Evolutionary conservation across 2,888 invertebrate genomes (phyloP).

Genomic region (Patella caerulea): DNA sequence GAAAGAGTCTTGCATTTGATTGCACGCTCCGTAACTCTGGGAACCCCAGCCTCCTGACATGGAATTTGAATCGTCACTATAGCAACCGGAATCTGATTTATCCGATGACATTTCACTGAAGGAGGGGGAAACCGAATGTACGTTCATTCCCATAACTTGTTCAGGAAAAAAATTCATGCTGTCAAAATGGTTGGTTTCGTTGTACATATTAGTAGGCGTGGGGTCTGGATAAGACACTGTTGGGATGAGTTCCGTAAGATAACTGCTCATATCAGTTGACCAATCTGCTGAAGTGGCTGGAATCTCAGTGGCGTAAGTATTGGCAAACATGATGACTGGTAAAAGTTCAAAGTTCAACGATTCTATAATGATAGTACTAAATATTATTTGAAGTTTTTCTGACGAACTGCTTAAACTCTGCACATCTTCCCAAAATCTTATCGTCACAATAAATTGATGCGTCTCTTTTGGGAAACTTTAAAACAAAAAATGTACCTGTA

Average conservation of each 20-base stretch:
- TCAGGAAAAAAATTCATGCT: not conserved
- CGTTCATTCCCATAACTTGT: slow-evolving; percentile 9
- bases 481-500: too few relatives aligned
- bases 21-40: not conserved
- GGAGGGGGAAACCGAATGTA: not conserved
- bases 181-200: not conserved
- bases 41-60: not conserved
- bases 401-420: too few relatives aligned
- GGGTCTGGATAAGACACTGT: not conserved
- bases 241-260: not conserved
- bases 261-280: not conserved
- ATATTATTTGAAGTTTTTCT: too few relatives aligned
- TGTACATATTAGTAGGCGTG: not conserved
- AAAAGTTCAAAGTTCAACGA: too few relatives aligned
- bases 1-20: not conserved
- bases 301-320: too few relatives aligned
- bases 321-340: too few relatives aligned
- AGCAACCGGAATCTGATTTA: slow-evolving; percentile 7
- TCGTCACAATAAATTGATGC: too few relatives aligned
- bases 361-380: too few relatives aligned
- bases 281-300: not conserved
- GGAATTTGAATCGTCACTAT: slow-evolving; percentile 4
- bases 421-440: too few relatives aligned
- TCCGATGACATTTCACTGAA: slow-evolving; percentile 3
- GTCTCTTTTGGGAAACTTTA: too few relatives aligned